These are phyloP conservation scores for Patella depressa DNA, from an alignment of 2,888 invertebrate species.

Conservation along the genomic window DNA sequence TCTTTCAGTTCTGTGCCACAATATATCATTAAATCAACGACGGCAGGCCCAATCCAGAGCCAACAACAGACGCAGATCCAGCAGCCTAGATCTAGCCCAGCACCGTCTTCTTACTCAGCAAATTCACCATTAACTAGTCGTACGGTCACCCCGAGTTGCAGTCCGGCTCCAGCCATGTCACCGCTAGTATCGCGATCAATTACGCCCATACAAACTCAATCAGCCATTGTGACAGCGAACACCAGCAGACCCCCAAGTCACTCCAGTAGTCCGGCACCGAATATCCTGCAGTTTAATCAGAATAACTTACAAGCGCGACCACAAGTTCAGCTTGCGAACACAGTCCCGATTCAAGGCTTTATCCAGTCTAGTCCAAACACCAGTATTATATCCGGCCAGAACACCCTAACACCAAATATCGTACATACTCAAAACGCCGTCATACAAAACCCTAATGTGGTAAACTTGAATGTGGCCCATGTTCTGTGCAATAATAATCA, in stretches of 20 bases:
- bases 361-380: conserved; percentile 23
- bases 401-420: conserved; percentile 37
- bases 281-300: conserved; percentile 35
- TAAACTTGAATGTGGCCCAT: conserved; percentile 59
- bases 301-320: conserved; percentile 26
- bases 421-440: conserved; percentile 61
- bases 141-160: conserved; percentile 39
- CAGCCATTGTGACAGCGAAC: conserved; percentile 21
- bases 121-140: conserved; percentile 33
- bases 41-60: conserved; percentile 31
- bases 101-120: conserved; percentile 32
- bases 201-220: conserved; percentile 38
- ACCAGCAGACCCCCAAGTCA: conserved; percentile 26
- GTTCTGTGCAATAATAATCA: conserved; percentile 48
- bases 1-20: conserved; percentile 12
- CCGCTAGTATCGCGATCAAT: conserved; percentile 48
- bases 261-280: conserved; percentile 25
- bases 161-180: conserved; percentile 41
- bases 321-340: conserved; percentile 37
- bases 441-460: conserved; percentile 61
- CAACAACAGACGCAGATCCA: conserved; percentile 41
- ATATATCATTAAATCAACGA: conserved; percentile 16
- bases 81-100: conserved; percentile 36
- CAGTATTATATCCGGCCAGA: conserved; percentile 44
- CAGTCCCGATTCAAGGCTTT: conserved; percentile 30